These are phyloP conservation scores for Saguinus oedipus DNA, from an alignment of 2,797 vertebrate genomes.

Conservation along the genomic window DNA sequence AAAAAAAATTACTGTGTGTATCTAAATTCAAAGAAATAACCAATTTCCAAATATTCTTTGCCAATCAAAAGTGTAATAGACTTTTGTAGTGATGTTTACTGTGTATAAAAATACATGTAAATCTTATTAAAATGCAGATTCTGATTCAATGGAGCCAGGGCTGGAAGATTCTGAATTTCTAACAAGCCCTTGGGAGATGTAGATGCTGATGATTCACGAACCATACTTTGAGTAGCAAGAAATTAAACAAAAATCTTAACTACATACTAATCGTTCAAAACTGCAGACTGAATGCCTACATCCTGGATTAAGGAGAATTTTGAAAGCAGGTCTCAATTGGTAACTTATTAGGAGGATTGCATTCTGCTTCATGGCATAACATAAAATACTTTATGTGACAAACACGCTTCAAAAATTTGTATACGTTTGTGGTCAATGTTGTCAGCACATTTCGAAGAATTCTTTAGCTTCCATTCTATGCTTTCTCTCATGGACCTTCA, in stretches of 20 bases:
- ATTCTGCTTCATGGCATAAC: neutral
- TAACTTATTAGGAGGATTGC: neutral
- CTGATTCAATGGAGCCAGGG: neutral
- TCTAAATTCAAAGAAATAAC: conserved; percentile 30
- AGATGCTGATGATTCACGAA: neutral
- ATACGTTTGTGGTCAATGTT: neutral
- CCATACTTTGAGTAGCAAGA: neutral
- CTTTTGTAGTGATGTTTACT: neutral
- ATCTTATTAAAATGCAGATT: neutral
- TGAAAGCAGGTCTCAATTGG: neutral
- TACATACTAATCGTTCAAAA: neutral
- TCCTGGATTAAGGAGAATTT: neutral
- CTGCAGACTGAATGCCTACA: neutral
- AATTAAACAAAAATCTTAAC: neutral
- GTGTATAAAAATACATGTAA: neutral
- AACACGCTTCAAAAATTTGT: neutral
- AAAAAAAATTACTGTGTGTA: no score
- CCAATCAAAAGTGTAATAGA: neutral
- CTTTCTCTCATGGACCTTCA: neutral
- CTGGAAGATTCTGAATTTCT: conserved; percentile 19
- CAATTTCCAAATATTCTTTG: neutral
- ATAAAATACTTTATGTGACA: neutral
- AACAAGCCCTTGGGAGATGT: neutral
- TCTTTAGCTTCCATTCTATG: neutral
- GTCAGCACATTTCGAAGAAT: neutral